Conservation (phyloP, 2,888 invertebrate species). For the Apamea epomidion region DNA sequence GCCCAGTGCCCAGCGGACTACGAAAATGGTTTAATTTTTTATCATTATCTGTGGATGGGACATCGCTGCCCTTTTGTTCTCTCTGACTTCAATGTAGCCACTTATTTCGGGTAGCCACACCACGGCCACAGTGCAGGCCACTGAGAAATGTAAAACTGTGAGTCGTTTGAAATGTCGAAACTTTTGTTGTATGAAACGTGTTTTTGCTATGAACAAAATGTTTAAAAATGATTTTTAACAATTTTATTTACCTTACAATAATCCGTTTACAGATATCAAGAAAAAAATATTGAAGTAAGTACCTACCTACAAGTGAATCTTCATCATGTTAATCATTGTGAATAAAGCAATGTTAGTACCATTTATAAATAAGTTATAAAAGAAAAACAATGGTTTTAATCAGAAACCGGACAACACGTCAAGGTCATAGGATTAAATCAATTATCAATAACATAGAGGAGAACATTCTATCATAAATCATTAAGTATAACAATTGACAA, state of each 20-base stretch:
- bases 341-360: not conserved
- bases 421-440: slow-evolving; percentile 11
- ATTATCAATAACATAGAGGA: not conserved
- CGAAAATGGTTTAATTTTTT: slow-evolving; percentile 57
- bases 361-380: not conserved
- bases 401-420: not conserved
- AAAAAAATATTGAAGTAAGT: not conserved
- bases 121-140: slow-evolving; percentile 14
- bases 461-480: not conserved
- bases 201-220: not conserved
- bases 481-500: not conserved
- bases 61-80: slow-evolving; percentile 60
- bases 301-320: not conserved
- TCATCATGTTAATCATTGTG: not conserved
- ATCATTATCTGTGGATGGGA: slow-evolving; percentile 53
- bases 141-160: slow-evolving; percentile 4
- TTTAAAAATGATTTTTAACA: not conserved
- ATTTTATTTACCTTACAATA: no score
- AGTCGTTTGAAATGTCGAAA: not conserved
- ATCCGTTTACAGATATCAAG: not conserved
- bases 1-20: slow-evolving; percentile 32
- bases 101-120: slow-evolving; percentile 58
- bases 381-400: not conserved
- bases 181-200: not conserved
- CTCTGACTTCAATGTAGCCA: slow-evolving; percentile 48